These are phyloP conservation scores for Hoplodrina ambigua DNA, from an alignment of 2,888 invertebrate species.

Conservation along the genomic window DNA sequence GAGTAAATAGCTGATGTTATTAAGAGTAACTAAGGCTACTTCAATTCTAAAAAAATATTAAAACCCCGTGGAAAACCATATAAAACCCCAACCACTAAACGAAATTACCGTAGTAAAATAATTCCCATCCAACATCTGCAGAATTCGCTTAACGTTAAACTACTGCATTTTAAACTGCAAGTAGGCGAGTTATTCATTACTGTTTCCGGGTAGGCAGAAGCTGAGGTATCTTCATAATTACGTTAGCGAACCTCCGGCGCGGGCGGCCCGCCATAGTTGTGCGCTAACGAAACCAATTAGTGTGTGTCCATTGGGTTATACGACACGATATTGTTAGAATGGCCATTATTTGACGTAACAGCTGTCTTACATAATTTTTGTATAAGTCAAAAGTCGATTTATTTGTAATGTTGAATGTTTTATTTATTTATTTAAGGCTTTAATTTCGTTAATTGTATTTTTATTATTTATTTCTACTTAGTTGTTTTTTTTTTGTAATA, in stretches of 20 bases:
- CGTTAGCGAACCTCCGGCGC: constrained; percentile 67
- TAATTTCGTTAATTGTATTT: no score
- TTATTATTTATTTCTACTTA: no score
- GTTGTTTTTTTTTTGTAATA: no score
- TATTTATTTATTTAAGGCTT: no score
- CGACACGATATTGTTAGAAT: constrained; percentile 62
- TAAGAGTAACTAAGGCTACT: no score
- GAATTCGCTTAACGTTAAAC: constrained; percentile 38
- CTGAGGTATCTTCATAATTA: constrained; percentile 75
- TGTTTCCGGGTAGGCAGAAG: constrained; percentile 56
- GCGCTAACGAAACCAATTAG: constrained; percentile 86
- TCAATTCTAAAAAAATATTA: no score
- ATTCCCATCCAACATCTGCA: constrained; percentile 33
- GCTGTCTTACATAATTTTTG: no score
- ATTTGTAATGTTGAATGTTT: no score
- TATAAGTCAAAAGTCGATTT: no score
- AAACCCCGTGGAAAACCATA: constrained; percentile 2
- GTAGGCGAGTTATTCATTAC: constrained; percentile 70
- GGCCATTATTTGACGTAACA: no score
- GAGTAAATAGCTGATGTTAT: no score
- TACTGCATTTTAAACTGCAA: constrained; percentile 72
- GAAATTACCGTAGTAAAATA: constrained; percentile 49
- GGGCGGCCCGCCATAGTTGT: constrained; percentile 68
- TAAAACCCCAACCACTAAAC: constrained; percentile 3
- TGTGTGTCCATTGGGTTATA: constrained; percentile 63